These are phyloP conservation scores for Nyctibius grandis DNA, from an alignment of 2,797 vertebrate species.

Conservation along the genomic window DNA sequence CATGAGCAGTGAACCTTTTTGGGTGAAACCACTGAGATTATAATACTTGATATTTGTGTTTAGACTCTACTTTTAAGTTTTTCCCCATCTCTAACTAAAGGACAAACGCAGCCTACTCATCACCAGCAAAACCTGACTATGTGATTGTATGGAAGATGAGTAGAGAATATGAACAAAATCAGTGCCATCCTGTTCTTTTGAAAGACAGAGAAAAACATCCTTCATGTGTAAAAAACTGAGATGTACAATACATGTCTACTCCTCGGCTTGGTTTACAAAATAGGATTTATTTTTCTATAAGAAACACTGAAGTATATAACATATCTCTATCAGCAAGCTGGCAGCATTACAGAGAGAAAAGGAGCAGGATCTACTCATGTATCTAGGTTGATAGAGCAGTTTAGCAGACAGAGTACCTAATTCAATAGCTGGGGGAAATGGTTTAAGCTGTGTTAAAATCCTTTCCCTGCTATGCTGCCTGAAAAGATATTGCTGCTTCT, in stretches of 20 bases:
- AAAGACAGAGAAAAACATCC: not conserved
- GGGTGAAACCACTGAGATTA: not conserved
- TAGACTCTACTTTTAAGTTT: not conserved
- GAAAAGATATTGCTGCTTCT: not conserved
- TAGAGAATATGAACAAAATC: not conserved
- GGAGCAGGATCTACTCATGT: not conserved
- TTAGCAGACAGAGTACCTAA: not conserved
- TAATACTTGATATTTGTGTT: not conserved
- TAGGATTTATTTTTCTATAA: not conserved
- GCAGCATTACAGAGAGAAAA: not conserved
- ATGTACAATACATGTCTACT: not conserved
- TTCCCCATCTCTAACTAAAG: not conserved
- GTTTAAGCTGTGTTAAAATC: not conserved
- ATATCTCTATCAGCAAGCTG: not conserved
- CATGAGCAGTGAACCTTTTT: not conserved
- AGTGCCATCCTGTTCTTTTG: not conserved
- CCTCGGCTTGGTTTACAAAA: not conserved
- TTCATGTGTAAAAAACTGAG: not conserved
- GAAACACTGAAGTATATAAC: not conserved
- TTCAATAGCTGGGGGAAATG: not conserved
- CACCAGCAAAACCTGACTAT: not conserved
- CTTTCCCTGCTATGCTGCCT: not conserved
- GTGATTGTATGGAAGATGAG: not conserved
- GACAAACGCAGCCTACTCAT: not conserved
- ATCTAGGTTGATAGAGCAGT: not conserved